Base-by-base conservation (phyloP, 2,797 vertebrate species). In the Xiphorhynchus erythropygius region DNA sequence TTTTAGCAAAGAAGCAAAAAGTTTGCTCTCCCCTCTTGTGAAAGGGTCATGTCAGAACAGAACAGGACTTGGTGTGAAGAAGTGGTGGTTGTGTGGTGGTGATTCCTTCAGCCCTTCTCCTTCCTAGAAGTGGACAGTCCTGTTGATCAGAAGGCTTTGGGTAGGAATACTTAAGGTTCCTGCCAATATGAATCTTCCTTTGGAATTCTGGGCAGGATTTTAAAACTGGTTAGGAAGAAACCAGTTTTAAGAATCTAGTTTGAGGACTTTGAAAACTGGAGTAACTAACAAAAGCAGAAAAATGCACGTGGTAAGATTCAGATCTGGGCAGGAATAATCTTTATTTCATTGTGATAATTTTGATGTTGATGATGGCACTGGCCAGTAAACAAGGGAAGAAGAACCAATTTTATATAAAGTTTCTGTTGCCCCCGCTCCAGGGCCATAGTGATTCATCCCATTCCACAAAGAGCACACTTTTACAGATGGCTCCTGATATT, bases 371-470 rank as follows among this genome's bases (percentile, higher is more conserved):
- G 42, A 35, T n/a, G 87, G 15, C 5, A 11, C 6, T 56, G 47
- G 5, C 18, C 37, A 60, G 63, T 16, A 60, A 81, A 55, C 18
- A 56, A 46, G 41, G 17, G 10, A 75, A 71, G 30, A 57, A 59
- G 3, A 52, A 27, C 15, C 8, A 74, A 25, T 52, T 56, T 65
- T 8, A 28, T 42, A 13, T 18, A 6, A 73, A 59, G 6, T 68
- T 78, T 82, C 47, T 73, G 28, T 27, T 13, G 7, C 12, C 25
- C 33, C 11, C 3, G 9, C 18, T 52, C 4, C 4, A 78, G 28
- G 23, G 18, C 30, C 7, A 14, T 7, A 59, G 30, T 0, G 1
- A 24, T 62, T 64, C 16, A 56, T 69, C 32, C 18, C 4, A 2
- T 65, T 76, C 73, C 52, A 84, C 39, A 37, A 87, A 42, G 10